phyloP scores from a whole-genome alignment of 1,140 invertebrate species.

The Metaphire vulgaris region DNA sequence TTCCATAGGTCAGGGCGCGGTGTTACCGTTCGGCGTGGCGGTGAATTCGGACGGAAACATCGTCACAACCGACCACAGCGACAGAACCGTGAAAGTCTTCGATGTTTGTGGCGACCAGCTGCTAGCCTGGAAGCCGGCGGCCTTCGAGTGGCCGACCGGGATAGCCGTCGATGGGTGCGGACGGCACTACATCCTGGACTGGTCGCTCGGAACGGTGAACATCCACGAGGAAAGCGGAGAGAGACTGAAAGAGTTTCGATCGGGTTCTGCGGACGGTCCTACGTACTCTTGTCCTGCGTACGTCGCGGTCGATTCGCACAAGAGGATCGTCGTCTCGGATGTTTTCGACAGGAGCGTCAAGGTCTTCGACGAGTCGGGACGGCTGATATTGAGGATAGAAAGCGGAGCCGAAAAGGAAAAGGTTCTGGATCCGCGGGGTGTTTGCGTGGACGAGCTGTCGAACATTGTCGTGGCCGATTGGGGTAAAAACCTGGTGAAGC shows the following conservation, averaged over 20 bases:
- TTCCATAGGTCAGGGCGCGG: background rate
- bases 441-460: background rate
- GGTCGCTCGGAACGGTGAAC: background rate
- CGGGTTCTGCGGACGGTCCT: background rate
- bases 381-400: background rate
- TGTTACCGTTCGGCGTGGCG: slow-evolving; percentile 4
- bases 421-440: background rate
- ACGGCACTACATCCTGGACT: background rate
- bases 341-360: background rate
- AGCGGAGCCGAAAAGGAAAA: background rate
- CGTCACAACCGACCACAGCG: background rate
- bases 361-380: background rate
- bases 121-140: background rate
- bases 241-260: background rate
- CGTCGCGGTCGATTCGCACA: background rate
- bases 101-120: background rate
- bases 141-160: slow-evolving; percentile 2
- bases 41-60: background rate
- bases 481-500: background rate
- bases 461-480: background rate
- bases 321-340: background rate
- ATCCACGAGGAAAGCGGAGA: background rate
- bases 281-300: background rate
- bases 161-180: background rate
- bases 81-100: background rate